A percentile compares a stretch with the other conserved stretches of the same genome.
These are phyloP conservation scores for Melanaphis sacchari DNA, from an alignment of 1,140 invertebrate genomes.

Conservation along the genomic window DNA sequence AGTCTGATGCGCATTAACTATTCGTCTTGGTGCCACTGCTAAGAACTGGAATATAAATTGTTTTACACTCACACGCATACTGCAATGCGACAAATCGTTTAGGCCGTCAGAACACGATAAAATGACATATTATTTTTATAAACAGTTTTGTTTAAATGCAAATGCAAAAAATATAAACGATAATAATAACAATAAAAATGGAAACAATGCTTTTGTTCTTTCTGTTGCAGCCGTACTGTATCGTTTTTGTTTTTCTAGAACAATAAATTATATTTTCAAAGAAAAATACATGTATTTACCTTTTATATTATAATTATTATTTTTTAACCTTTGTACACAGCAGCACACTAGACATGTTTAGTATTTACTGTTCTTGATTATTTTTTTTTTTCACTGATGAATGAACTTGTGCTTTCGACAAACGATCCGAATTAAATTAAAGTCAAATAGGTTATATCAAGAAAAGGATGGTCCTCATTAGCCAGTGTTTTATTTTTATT, in stretches of 20 bases:
- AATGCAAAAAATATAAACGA: background rate
- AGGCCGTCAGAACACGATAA: background rate
- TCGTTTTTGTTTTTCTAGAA: background rate
- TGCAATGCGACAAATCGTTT: constrained; percentile 28
- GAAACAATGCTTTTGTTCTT: constrained; percentile 10
- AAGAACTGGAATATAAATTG: constrained; percentile 14
- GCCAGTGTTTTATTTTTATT: background rate
- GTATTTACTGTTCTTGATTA: background rate
- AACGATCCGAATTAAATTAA: background rate
- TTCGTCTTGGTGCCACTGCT: background rate
- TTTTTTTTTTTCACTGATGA: background rate
- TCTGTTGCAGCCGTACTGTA: background rate
- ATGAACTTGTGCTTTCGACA: background rate
- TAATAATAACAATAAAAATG: background rate
- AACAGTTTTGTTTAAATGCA: background rate
- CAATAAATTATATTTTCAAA: background rate
- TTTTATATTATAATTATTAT: constrained; percentile 9
- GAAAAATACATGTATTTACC: too few relatives aligned
- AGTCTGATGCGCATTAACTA: background rate
- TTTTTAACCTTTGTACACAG: constrained; percentile 25
- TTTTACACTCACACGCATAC: background rate
- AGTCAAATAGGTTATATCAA: background rate
- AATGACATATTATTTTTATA: constrained; percentile 18
- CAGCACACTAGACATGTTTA: background rate
- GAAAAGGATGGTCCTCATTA: background rate